Evolutionary conservation across 23 tunicate genomes (phyloP).

Genomic region (Phallusia fumigata): DNA sequence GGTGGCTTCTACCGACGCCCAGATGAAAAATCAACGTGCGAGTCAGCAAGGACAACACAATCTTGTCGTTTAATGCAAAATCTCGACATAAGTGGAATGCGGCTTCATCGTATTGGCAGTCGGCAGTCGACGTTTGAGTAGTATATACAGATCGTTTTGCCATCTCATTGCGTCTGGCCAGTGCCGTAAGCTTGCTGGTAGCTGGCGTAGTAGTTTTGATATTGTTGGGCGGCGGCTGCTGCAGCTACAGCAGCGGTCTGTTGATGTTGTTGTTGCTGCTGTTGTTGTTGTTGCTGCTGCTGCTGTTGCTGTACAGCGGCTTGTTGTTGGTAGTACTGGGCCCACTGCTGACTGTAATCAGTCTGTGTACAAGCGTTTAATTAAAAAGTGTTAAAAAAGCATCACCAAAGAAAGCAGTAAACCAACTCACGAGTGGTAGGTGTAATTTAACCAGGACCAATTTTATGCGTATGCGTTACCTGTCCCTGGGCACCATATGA

Average conservation of each 20-base stretch:
- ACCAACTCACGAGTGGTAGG: no score
- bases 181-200: constrained; percentile 61
- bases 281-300: constrained; percentile 7
- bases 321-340: constrained; percentile 88
- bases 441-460: neutral
- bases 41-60: no score
- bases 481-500: constrained; percentile 39
- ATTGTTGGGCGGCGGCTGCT: constrained; percentile 46
- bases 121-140: neutral
- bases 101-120: no score
- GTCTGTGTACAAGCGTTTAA: neutral
- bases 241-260: constrained; percentile 37
- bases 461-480: constrained; percentile 20
- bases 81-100: no score
- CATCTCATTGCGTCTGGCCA: neutral
- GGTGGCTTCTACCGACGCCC: no score
- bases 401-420: neutral
- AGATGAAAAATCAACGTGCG: no score
- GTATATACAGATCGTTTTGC: neutral
- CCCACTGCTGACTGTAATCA: constrained; percentile 94
- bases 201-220: constrained; percentile 83
- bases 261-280: constrained; percentile 29
- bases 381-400: neutral
- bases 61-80: no score
- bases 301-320: constrained; percentile 36